Conservation (phyloP, 2,113 vertebrate species). For the Thamnophis sirtalis region DNA sequence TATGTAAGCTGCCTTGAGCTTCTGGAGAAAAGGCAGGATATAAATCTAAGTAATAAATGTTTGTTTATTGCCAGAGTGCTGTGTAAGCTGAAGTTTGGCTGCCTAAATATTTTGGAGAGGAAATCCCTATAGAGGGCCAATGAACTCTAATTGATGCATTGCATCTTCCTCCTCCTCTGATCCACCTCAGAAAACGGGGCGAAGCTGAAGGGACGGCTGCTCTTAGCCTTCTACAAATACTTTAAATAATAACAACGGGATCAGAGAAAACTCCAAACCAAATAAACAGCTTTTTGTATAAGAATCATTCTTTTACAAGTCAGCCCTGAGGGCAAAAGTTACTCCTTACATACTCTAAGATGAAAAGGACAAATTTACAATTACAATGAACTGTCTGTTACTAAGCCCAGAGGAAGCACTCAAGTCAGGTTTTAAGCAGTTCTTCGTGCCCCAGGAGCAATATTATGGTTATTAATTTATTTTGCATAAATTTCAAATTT, state of each 20-base stretch:
- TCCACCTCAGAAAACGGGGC: slow-evolving; percentile 3
- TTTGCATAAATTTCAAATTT: background rate
- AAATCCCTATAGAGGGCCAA: background rate
- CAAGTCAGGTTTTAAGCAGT: slow-evolving; percentile 36
- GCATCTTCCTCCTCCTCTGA: background rate
- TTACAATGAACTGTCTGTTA: slow-evolving; percentile 63
- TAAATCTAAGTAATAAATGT: background rate
- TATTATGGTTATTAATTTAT: slow-evolving; percentile 22
- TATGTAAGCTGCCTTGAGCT: background rate
- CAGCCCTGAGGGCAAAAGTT: slow-evolving; percentile 65
- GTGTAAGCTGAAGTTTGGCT: background rate
- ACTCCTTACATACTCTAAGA: slow-evolving; percentile 66
- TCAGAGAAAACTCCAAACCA: slow-evolving; percentile 60
- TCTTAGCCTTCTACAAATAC: slow-evolving; percentile 24
- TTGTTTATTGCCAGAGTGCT: background rate
- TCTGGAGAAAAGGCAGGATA: background rate
- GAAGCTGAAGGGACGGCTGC: slow-evolving; percentile 9
- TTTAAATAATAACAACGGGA: slow-evolving; percentile 52
- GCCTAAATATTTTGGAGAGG: background rate
- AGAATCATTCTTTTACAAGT: slow-evolving; percentile 63
- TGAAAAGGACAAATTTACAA: slow-evolving; percentile 69
- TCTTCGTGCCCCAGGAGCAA: slow-evolving; percentile 32
- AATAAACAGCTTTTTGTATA: slow-evolving; percentile 62
- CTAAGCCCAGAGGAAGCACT: slow-evolving; percentile 56
- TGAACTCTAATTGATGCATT: background rate